Base-by-base conservation (phyloP, 2,888 invertebrate genomes). In the Congeria kusceri region DNA sequence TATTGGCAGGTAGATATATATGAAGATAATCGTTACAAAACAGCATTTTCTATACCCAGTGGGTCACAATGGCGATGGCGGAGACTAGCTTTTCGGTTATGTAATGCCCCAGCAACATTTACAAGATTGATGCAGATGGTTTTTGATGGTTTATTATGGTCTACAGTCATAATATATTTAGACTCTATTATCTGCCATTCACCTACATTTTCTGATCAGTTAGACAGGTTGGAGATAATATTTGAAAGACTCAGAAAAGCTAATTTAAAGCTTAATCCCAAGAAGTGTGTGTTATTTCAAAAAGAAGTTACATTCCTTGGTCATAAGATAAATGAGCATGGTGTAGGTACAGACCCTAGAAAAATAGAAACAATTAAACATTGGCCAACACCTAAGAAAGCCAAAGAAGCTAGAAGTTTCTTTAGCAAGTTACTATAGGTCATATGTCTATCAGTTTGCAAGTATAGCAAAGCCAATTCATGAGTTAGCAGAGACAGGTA, bases 1-100 rank as follows among this genome's bases (percentile, higher is more conserved):
- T 86, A 73, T 59, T 81, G 81, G 76, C 84, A 83, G 44, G 73
- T 80, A 15, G 64, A 69, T 18, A 66, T 84, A 1, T 56, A 64
- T 25, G 66, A 69, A 32, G 57, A 71, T 15, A 79, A 85, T 32
- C 20, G 66, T 20, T 61, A 62, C 18, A 75, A 74, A 59, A 58
- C 80, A n/a, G 73, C 73, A 23, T 84, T 80, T 74, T 68, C 71
- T 44, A 72, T 76, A 20, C 75, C 65, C 9, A 75, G 75, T 13
- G 75, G 69, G 15, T 67, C 67, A 20, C 77, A 76, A 20, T 83
- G 65, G 73, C 75, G 79, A 49, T 86, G 80, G 65, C 59, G 61
- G 32, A 59, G 63, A 7, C 46, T 83, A 61, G 68, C 83, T 39
- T 79, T 86, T 66, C 78, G 84, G 4, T 85, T 3, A 81, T 78